These are phyloP conservation scores for Drosophila acutilabella DNA, from an alignment of 2,888 invertebrate species.

Conservation along the genomic window DNA sequence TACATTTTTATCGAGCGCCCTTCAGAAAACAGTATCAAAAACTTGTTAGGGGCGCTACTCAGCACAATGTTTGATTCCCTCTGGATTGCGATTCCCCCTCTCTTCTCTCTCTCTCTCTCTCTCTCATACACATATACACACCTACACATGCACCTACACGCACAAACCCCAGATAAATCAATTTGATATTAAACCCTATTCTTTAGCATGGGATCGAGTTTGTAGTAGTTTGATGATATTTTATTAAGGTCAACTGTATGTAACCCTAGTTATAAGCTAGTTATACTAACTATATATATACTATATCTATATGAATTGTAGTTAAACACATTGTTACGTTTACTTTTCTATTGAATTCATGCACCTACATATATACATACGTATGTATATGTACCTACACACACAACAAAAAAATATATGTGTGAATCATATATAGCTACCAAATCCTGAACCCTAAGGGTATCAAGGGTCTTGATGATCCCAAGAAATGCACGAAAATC, in stretches of 20 bases:
- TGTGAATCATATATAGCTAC: conserved; percentile 90
- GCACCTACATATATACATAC: conserved; percentile 31
- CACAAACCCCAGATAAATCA: conserved; percentile 26
- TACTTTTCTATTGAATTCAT: conserved; percentile 49
- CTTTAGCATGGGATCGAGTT: conserved; percentile 68
- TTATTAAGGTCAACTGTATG: conserved; percentile 63
- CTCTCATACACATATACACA: conserved; percentile 14
- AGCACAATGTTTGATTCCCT: conserved; percentile 49
- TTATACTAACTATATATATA: conserved; percentile 55
- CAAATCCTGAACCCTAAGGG: conserved; percentile 98
- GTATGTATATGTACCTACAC: conserved; percentile 57
- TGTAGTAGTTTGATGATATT: conserved; percentile 30
- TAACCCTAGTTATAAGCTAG: conserved; percentile 70
- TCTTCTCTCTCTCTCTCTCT: conserved; percentile 1
- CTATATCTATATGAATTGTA: conserved; percentile 32
- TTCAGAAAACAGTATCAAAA: conserved; percentile 64
- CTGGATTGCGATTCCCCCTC: conserved; percentile 27
- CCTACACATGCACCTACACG: conserved; percentile 37
- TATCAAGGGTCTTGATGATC: conserved; percentile 90
- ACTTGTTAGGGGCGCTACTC: conserved; percentile 69
- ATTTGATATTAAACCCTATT: conserved; percentile 22
- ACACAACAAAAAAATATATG: no score
- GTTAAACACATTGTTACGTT: conserved; percentile 45
- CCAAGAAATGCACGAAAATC: conserved; percentile 92
- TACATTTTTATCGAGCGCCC: conserved; percentile 62